These are phyloP conservation scores for Pinna nobilis DNA, from an alignment of 1,140 invertebrate genomes.

Conservation along the genomic window DNA sequence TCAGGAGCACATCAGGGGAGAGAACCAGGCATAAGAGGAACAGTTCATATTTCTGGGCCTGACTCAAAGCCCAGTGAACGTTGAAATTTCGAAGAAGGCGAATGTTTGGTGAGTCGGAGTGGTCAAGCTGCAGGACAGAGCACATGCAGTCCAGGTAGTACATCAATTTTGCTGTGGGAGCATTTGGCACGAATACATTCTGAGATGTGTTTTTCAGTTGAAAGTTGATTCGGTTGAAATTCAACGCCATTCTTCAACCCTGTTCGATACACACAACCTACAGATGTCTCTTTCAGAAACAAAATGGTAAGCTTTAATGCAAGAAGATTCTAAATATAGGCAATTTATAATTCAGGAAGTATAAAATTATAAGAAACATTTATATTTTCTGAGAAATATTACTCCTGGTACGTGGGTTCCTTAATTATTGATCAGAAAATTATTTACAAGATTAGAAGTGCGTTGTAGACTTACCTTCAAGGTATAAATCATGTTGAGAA, in stretches of 20 bases:
- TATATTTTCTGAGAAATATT: too few species aligned
- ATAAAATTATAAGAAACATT: too few species aligned
- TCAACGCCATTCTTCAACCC: slow-evolving; percentile 27
- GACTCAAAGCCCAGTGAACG: not conserved
- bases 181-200: slow-evolving; percentile 14
- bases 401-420: too few species aligned
- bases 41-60: slow-evolving; percentile 2
- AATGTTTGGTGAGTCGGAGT: not conserved
- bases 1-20: not conserved
- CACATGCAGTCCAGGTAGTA: slow-evolving; percentile 34
- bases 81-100: slow-evolving; percentile 1
- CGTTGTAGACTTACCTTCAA: too few species aligned
- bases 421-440: too few species aligned
- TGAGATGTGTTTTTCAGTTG: slow-evolving; percentile 15
- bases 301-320: too few species aligned
- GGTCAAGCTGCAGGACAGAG: slow-evolving; percentile 5
- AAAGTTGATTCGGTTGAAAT: slow-evolving; percentile 11
- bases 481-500: too few species aligned
- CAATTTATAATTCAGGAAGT: too few species aligned
- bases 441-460: too few species aligned
- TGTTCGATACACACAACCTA: too few species aligned
- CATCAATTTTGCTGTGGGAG: slow-evolving; percentile 19
- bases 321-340: too few species aligned
- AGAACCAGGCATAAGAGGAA: slow-evolving; percentile 4
- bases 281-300: too few species aligned